Evolutionary conservation across 2,888 invertebrate genomes (phyloP), one percentile per base, ranked within the genome.

Genomic region (Thecophora atra): DNA sequence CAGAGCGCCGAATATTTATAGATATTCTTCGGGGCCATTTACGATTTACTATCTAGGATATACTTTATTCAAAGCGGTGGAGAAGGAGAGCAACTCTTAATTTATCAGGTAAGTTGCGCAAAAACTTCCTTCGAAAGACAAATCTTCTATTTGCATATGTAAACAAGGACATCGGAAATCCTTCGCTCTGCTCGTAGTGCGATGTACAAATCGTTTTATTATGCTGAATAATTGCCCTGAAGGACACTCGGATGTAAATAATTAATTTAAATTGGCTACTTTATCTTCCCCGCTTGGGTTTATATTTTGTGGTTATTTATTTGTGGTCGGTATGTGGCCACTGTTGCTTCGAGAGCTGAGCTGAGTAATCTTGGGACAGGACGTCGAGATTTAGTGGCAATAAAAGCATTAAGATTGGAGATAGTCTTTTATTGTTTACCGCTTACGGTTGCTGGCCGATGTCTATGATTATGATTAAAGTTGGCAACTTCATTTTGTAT

Each of bases 181-280:
- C 6, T 37, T 1, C 7, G 1, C 11, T 37, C 11, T n/a, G 47
- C 5, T n/a, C 47, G 51, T 37, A 62, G 52, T 63, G 62, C 70
- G 70, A 70, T 70, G 62, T 21, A 63, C 75, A 77, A 78, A 77
- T 77, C 76, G 76, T 73, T 78, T 78, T 78, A 78, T 77, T 78
- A 78, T 78, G 77, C 77, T 75, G 72, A 72, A 76, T 78, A 76
- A 78, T 78, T 77, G 77, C 70, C 72, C 73, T 72, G 51, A 74
- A 77, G 73, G 75, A 77, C 75, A 76, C 75, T 75, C 75, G 73
- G 71, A 75, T 73, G 74, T 78, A 76, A 78, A 78, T 77, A 78
- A 78, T 78, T 78, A 78, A 78, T 78, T 78, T 77, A 78, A 78
- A 78, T 77, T 74, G 70, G 28, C 70, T 72, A 72, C 72, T 75